Base-by-base conservation (phyloP, 2,113 vertebrate species). In the Rhynchomys soricoides region DNA sequence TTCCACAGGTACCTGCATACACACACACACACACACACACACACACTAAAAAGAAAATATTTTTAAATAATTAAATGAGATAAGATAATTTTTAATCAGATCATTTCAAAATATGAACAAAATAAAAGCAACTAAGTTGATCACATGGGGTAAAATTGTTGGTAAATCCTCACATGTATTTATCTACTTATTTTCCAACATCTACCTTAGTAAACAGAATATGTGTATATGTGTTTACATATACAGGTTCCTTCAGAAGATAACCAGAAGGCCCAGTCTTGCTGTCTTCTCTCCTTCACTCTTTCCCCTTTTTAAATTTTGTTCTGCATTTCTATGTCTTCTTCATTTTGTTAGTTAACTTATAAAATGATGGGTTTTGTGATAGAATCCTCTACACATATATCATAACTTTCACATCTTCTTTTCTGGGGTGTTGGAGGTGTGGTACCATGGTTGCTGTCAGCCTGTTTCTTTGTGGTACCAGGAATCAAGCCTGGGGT, bases 71-170 rank as follows among this genome's bases (percentile, higher is more conserved):
- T 21, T 6, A 50, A 57, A 24, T 37, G 5, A 57, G 37, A 57
- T 55, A 29, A 96, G 96, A 82, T 40, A 55, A 66, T 86, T 82
- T 92, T 92, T 74, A 79, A 89, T 90, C 75, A 82, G 71, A 89
- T 52, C 86, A 91, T 55, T 52, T 86, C 66, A 73, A 96, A 89
- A 88, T 55, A 85, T 66, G 37, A 40, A 91, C 74, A 79, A 94
- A 91, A 52, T 77, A 78, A 83, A 91, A 95, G 74, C 74, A 87
- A 50, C 62, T 34, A 82, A 92, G 71, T 93, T 73, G 91, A 64
- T 86, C 82, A 87, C 45, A 59, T 24, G 48, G 8, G 37, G 2
- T 40, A 34, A 62, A 81, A 73, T 37, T 55, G 45, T 11, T 91
- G 21, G 62, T 11, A 93, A 91, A 89, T 8, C 77, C 1, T 37